phyloP scores from a whole-genome alignment of 2,888 invertebrate genomes.

The Pseudococcus longispinus region DNA sequence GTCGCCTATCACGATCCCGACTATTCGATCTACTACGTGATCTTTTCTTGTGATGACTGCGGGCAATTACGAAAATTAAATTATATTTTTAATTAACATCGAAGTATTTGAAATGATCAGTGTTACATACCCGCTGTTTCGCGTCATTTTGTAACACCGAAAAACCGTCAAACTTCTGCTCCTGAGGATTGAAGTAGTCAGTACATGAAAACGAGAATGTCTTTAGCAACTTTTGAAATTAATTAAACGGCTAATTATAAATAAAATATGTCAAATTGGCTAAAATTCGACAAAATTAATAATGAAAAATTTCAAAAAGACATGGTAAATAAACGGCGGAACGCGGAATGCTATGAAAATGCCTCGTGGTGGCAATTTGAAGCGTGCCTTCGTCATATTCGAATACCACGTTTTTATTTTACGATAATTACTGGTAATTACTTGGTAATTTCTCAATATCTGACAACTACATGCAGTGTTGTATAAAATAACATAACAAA shows the following conservation, averaged over 20 bases:
- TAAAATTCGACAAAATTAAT: background rate
- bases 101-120: background rate
- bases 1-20: slow-evolving; percentile 63
- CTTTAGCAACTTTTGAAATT: background rate
- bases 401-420: background rate
- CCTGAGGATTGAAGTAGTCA: background rate
- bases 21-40: slow-evolving; percentile 70
- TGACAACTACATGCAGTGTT: background rate
- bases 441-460: background rate
- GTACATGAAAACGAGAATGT: background rate
- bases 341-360: background rate
- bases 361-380: background rate
- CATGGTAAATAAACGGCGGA: too few species aligned
- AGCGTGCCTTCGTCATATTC: background rate
- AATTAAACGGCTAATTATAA: background rate
- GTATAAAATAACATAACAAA: background rate
- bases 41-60: slow-evolving; percentile 66
- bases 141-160: background rate
- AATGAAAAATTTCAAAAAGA: background rate
- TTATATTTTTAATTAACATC: background rate
- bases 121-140: background rate
- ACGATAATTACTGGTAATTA: background rate
- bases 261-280: background rate
- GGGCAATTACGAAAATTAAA: background rate
- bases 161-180: background rate